Conservation (phyloP, 2,113 vertebrate genomes). For the Tachysurus vachellii region DNA sequence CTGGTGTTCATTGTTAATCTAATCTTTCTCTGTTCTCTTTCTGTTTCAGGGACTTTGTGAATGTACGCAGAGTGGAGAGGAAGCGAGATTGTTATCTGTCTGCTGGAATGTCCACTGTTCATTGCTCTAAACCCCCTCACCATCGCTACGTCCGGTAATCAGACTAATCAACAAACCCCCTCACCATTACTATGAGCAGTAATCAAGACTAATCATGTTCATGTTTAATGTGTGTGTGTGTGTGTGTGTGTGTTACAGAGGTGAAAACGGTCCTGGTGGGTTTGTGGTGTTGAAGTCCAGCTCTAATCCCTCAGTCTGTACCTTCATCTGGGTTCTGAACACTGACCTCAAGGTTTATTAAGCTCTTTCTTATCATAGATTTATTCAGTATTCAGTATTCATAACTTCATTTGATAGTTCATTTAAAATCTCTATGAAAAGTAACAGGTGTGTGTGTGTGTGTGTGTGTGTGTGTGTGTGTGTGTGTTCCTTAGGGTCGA, state of each 20-base stretch:
- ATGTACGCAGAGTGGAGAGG: conserved; percentile 89
- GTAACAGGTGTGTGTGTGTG: neutral
- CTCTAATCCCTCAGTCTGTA: conserved; percentile 86
- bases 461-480: conserved; percentile 1
- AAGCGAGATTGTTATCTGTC: conserved; percentile 89
- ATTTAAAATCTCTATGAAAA: neutral
- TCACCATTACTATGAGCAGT: too few relatives aligned
- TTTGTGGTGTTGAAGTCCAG: conserved; percentile 89
- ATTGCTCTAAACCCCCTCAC: conserved; percentile 79
- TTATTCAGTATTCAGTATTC: neutral
- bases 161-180: neutral
- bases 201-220: neutral
- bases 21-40: neutral
- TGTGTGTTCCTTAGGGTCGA: conserved; percentile 74
- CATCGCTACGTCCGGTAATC: conserved; percentile 87
- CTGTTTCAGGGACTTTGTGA: conserved; percentile 88
- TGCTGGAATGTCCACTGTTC: conserved; percentile 85
- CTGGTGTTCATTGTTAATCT: neutral
- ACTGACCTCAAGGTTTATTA: conserved; percentile 91
- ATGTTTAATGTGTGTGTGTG: neutral
- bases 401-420: neutral
- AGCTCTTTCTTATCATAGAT: neutral
- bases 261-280: conserved; percentile 93
- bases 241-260: conserved; percentile 69
- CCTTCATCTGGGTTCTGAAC: conserved; percentile 96